Evolutionary conservation across 2,113 vertebrate species (phyloP), one percentile per base, ranked within the genome.

Genomic region (Pachycephala philippinensis): DNA sequence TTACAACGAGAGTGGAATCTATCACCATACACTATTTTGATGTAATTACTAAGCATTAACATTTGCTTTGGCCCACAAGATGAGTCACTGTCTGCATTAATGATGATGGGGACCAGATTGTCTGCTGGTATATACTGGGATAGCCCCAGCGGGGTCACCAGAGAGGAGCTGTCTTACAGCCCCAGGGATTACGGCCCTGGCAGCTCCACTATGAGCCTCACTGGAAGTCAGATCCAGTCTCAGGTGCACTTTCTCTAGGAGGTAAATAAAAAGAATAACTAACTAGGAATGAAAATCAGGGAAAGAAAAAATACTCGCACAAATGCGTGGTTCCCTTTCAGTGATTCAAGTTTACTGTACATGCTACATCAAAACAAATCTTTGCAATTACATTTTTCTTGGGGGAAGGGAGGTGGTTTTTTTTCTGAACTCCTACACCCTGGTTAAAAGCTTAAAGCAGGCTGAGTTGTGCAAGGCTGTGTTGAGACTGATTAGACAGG

Each of bases 351-450:
- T 93, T 90, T 93, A 92, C 65, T 71, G 71, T 49, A 81, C 47
- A 39, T 17, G 65, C 70, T 95, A 84, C 93, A 94, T 92, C 78
- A 83, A 97, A 96, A 96, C 60, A 82, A 89, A 92, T 35, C 84
- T 87, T 78, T 12, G 65, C 84, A 95, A 95, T 87, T 95, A 95
- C 16, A 37, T 95, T 97, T 94, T 94, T 95, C 91, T 95, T 83
- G 84, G n/a, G 85, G 93, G 88, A 96, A 96, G 85, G 96, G 88
- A 93, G 95, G 77, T 56, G 88, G 0, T 18, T 69, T 74, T 52
- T 91, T 91, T 85, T 84, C 86, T 95, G 78, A 97, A 96, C 96
- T 96, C 95, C 96, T 96, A 96, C 96, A 90, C 90, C 59, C 76
- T 94, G 90, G 91, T 91, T 96, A 97, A 91, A 93, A 93, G 91